A percentile compares a stretch with the other conserved stretches of the same genome.
phyloP scores from a whole-genome alignment of 1,140 invertebrate genomes.

The Drosophila persimilis region DNA sequence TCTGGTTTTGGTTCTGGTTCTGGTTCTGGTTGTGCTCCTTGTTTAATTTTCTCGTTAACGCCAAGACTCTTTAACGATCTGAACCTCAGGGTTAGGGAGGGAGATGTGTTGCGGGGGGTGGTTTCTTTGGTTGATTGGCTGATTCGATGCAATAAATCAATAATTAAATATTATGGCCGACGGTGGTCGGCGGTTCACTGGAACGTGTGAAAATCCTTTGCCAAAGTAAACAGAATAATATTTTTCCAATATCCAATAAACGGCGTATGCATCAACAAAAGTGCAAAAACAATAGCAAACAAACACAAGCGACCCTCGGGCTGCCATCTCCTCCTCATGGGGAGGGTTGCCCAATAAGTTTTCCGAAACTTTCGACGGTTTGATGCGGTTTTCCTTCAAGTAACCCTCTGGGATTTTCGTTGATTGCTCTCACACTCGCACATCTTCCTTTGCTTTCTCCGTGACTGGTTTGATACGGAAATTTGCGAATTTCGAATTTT shows the following conservation, averaged over 20 bases:
- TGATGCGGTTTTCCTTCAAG: neutral
- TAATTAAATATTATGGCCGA: slow-evolving; percentile 66
- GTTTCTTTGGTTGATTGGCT: slow-evolving; percentile 12
- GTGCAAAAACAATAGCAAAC: slow-evolving; percentile 53
- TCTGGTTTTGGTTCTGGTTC: neutral
- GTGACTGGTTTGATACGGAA: slow-evolving; percentile 42
- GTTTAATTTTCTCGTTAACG: slow-evolving; percentile 70
- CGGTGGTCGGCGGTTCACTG: slow-evolving; percentile 29
- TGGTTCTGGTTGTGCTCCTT: slow-evolving; percentile 25
- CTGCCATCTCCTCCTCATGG: neutral
- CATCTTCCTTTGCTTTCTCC: slow-evolving; percentile 1
- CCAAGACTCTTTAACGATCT: slow-evolving; percentile 57
- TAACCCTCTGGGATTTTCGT: slow-evolving; percentile 13
- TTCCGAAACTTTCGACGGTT: slow-evolving; percentile 1
- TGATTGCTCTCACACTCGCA: slow-evolving; percentile 35
- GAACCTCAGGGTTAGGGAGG: slow-evolving; percentile 17
- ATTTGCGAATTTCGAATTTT: slow-evolving; percentile 79
- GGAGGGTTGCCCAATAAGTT: slow-evolving; percentile 6
- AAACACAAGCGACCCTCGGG: slow-evolving; percentile 19
- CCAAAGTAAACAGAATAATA: slow-evolving; percentile 65
- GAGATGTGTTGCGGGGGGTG: neutral
- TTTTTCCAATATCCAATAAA: slow-evolving; percentile 68
- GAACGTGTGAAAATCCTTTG: slow-evolving; percentile 79
- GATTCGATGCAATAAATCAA: slow-evolving; percentile 66
- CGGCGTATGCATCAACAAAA: slow-evolving; percentile 36